These are phyloP conservation scores for Dipodomys spectabilis DNA, from an alignment of 2,113 vertebrate genomes.

Conservation along the genomic window DNA sequence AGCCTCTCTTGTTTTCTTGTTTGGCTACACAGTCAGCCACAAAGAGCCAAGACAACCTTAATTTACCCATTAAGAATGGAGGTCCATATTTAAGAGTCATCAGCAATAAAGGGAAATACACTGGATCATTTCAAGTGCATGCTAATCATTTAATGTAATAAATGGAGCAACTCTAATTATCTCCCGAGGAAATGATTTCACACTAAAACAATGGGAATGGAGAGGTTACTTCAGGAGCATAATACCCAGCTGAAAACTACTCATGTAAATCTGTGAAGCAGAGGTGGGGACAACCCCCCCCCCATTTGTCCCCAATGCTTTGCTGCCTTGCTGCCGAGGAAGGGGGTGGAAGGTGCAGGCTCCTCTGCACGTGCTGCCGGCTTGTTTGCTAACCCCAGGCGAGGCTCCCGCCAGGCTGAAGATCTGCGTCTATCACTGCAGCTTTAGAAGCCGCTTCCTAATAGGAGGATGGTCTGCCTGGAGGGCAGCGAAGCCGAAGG, in stretches of 20 bases:
- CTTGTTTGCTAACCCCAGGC: constrained; percentile 73
- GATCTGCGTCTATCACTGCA: constrained; percentile 70
- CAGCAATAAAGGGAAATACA: constrained; percentile 91
- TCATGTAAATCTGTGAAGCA: constrained; percentile 82
- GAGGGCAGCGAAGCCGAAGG: too few relatives aligned
- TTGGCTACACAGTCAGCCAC: constrained; percentile 83
- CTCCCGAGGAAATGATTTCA: constrained; percentile 93
- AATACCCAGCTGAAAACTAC: constrained; percentile 87
- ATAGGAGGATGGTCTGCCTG: constrained; percentile 32
- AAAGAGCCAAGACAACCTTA: constrained; percentile 88
- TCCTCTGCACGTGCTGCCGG: background rate
- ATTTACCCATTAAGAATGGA: constrained; percentile 89
- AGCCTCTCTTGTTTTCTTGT: constrained; percentile 81
- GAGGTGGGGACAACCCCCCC: background rate
- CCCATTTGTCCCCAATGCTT: background rate
- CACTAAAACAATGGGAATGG: constrained; percentile 91
- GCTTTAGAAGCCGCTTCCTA: constrained; percentile 68
- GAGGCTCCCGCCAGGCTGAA: constrained; percentile 65
- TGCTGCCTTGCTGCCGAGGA: constrained; percentile 66
- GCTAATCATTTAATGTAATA: constrained; percentile 93
- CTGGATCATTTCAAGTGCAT: constrained; percentile 91
- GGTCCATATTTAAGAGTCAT: constrained; percentile 91
- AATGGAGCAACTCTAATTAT: constrained; percentile 93
- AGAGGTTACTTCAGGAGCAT: constrained; percentile 89
- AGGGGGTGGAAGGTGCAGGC: constrained; percentile 68